Conservation (phyloP, 2,797 vertebrate species). For the Glossophaga mutica region DNA sequence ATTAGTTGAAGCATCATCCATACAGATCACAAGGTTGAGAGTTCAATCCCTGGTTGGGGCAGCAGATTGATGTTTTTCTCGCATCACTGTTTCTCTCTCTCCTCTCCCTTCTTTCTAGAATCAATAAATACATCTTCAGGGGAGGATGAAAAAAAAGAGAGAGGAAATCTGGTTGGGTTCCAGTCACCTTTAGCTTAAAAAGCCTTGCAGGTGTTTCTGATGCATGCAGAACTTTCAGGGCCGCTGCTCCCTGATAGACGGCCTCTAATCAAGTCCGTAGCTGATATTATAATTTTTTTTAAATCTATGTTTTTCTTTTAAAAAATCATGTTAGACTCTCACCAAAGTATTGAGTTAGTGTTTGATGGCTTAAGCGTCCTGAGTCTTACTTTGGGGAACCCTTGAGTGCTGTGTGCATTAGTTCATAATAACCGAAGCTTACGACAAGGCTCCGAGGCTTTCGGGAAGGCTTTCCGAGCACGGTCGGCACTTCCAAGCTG, state of each 20-base stretch:
- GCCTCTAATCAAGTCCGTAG: background rate
- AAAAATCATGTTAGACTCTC: background rate
- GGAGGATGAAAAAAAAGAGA: background rate
- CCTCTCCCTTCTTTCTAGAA: background rate
- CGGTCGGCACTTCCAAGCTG: background rate
- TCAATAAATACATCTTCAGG: background rate
- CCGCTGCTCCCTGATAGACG: background rate
- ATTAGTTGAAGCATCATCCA: background rate
- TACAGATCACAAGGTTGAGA: background rate
- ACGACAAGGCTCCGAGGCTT: background rate
- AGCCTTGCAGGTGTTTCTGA: background rate
- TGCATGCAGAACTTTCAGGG: background rate
- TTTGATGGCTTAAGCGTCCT: constrained; percentile 39
- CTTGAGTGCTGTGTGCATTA: constrained; percentile 9
- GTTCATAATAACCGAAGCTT: background rate
- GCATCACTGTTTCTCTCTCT: background rate
- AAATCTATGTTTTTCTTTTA: background rate
- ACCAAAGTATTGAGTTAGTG: background rate
- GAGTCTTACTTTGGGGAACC: constrained; percentile 33
- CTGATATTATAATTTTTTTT: background rate
- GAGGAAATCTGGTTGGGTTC: background rate
- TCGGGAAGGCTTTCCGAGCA: background rate
- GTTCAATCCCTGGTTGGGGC: background rate
- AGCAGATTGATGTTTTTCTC: background rate
- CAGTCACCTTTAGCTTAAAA: background rate